Conservation (phyloP, 2,797 vertebrate species). For the Liparis tanakae region DNA sequence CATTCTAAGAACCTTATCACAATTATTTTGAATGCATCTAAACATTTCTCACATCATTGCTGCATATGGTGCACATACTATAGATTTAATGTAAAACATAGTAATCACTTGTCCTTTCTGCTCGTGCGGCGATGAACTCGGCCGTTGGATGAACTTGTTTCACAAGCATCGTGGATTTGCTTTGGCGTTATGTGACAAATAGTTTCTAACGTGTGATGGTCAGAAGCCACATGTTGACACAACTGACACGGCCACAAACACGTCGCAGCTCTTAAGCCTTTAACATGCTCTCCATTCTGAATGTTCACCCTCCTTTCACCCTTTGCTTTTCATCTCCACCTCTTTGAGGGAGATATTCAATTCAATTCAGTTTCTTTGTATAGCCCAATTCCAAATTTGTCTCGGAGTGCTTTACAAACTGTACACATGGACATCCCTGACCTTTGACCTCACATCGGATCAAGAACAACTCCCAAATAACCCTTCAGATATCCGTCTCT, state of each 20-base stretch:
- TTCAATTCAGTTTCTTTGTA: no score
- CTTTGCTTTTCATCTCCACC: background rate
- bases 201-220: constrained; percentile 40
- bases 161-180: constrained; percentile 7
- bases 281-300: background rate
- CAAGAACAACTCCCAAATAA: no score
- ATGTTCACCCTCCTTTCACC: background rate
- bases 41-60: background rate
- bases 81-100: background rate
- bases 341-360: background rate
- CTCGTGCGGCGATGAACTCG: background rate
- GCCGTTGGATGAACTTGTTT: background rate
- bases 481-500: background rate
- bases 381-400: no score
- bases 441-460: no score
- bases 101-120: background rate
- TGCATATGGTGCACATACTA: background rate
- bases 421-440: no score
- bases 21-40: background rate
- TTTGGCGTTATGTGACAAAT: constrained; percentile 13
- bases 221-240: constrained; percentile 22
- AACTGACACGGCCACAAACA: background rate
- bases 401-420: no score
- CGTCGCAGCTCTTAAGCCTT: background rate
- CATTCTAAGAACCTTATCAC: background rate